Conservation (phyloP, 2,888 invertebrate genomes). For the Troides oblongomaculatus region DNA sequence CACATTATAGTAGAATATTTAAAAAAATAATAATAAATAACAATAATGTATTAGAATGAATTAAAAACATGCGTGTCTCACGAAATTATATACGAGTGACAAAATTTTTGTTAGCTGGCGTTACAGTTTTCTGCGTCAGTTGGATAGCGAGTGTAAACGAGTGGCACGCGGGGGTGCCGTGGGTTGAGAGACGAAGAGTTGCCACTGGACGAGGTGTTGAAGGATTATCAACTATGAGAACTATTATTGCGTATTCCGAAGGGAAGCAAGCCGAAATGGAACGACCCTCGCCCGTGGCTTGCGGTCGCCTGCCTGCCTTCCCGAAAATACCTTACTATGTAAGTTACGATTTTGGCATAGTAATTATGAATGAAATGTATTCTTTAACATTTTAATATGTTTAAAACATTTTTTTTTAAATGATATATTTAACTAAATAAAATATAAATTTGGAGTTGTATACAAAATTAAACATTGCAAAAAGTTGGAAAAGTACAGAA, state of each 20-base stretch:
- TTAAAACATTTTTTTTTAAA: no score
- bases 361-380: background rate
- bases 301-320: constrained; percentile 61
- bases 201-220: constrained; percentile 33
- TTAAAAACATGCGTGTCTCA: constrained; percentile 40
- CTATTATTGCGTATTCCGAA: constrained; percentile 82
- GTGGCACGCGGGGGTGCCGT: constrained; percentile 60
- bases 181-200: constrained; percentile 45
- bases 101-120: constrained; percentile 64
- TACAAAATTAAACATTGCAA: no score
- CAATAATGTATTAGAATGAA: constrained; percentile 28
- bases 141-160: constrained; percentile 70
- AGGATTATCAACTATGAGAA: constrained; percentile 69
- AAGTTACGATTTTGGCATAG: constrained; percentile 39
- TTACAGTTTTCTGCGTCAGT: constrained; percentile 68
- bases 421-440: no score
- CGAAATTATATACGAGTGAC: constrained; percentile 57
- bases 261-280: constrained; percentile 77
- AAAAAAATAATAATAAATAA: constrained; percentile 22
- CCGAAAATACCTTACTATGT: constrained; percentile 60
- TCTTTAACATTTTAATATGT: no score
- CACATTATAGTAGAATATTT: constrained; percentile 36
- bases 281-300: constrained; percentile 64
- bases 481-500: no score
- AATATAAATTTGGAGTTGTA: no score